Percentiles rank a stretch among this genome's conserved stretches.
phyloP scores from a whole-genome alignment of 2,797 vertebrate genomes.

The Muscicapa striata region DNA sequence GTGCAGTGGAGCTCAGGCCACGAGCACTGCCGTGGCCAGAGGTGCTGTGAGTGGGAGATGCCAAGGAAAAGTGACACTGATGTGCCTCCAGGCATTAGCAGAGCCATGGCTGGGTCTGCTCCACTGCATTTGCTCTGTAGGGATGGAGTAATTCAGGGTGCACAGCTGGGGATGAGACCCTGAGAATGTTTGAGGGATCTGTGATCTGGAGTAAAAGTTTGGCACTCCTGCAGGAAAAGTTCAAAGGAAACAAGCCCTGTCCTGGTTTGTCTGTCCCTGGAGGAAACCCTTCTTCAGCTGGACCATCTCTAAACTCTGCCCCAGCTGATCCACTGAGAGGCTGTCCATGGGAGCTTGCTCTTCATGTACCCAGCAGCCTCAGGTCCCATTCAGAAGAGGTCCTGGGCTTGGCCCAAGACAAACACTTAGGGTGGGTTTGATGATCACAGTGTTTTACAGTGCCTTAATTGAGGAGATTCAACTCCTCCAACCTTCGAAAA shows the following conservation, averaged over 20 bases:
- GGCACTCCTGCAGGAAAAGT: neutral
- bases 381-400: neutral
- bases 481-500: neutral
- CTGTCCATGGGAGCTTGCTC: neutral
- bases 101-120: neutral
- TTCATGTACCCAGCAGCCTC: neutral
- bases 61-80: neutral
- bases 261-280: neutral
- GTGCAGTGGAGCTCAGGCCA: neutral
- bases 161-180: neutral
- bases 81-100: neutral
- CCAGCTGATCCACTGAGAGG: neutral
- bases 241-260: neutral
- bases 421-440: neutral
- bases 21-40: neutral
- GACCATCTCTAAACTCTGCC: neutral
- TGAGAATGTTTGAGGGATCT: neutral
- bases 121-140: neutral
- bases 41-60: neutral
- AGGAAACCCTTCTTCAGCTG: neutral
- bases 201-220: neutral
- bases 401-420: neutral
- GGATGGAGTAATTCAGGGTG: neutral
- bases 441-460: neutral
- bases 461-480: neutral